phyloP scores from a whole-genome alignment of 1,140 invertebrate genomes.

The Brachionus calyciflorus region DNA sequence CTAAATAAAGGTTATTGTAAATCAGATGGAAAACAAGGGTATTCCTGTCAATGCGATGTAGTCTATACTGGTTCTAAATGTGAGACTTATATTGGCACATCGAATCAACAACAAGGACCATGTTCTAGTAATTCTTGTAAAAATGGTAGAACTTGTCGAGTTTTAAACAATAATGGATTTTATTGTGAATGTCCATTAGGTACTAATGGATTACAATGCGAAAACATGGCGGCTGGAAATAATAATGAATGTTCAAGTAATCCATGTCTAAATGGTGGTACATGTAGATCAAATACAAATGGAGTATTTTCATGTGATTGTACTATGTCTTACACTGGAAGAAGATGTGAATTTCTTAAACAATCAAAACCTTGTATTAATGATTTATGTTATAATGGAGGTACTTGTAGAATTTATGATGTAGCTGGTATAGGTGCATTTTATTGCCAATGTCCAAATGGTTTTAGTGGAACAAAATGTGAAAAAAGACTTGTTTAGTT shows the following conservation, averaged over 20 bases:
- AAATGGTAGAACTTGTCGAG: slow-evolving; percentile 92
- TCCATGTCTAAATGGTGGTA: slow-evolving; percentile 16
- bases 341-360: too few relatives aligned
- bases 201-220: background rate
- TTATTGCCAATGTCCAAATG: too few relatives aligned
- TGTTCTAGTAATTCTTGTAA: slow-evolving; percentile 69
- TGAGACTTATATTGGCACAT: background rate
- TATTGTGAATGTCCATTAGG: background rate
- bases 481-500: too few relatives aligned
- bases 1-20: slow-evolving; percentile 50
- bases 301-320: too few relatives aligned
- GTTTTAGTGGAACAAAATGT: too few relatives aligned
- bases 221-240: background rate
- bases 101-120: too few relatives aligned
- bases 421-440: too few relatives aligned
- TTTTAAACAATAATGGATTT: slow-evolving; percentile 69
- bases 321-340: too few relatives aligned
- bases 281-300: background rate
- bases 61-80: background rate
- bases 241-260: background rate
- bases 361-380: too few relatives aligned
- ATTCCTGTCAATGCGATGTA: background rate
- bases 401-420: slow-evolving; percentile 3
- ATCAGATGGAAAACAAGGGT: background rate
- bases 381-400: background rate